phyloP scores from a whole-genome alignment of 1,140 invertebrate genomes.

The Orussus abietinus region DNA sequence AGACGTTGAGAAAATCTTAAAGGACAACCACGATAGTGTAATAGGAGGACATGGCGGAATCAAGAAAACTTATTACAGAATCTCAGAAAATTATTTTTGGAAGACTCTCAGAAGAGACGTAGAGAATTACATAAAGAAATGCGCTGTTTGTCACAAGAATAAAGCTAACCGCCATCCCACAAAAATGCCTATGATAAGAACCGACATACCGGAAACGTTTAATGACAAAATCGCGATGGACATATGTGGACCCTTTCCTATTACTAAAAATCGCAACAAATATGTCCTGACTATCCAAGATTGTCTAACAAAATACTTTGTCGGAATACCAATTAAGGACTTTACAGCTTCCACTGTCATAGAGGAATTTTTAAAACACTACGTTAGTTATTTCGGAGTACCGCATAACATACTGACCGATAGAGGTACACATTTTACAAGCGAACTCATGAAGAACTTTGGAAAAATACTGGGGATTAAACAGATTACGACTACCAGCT shows the following conservation, averaged over 20 bases:
- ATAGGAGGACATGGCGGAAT: constrained; percentile 13
- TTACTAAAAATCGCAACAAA: constrained; percentile 18
- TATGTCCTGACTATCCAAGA: constrained; percentile 32
- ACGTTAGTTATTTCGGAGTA: constrained; percentile 28
- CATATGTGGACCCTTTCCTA: constrained; percentile 6
- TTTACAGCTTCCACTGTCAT: constrained; percentile 22
- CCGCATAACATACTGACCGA: constrained; percentile 27
- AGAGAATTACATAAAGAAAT: constrained; percentile 5
- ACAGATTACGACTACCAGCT: constrained; percentile 24
- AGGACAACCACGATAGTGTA: constrained; percentile 13
- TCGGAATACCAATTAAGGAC: constrained; percentile 17
- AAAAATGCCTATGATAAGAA: neutral
- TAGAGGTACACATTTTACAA: constrained; percentile 26
- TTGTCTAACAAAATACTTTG: constrained; percentile 29
- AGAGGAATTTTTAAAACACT: constrained; percentile 18
- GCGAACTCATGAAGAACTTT: constrained; percentile 23
- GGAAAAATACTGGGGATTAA: constrained; percentile 24
- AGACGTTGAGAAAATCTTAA: constrained; percentile 6
- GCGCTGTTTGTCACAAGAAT: constrained; percentile 2
- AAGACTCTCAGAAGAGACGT: constrained; percentile 1
- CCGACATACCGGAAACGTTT: constrained; percentile 1
- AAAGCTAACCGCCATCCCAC: constrained; percentile 1
- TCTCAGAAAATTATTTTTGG: constrained; percentile 12
- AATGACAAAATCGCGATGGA: constrained; percentile 6
- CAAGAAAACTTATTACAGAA: constrained; percentile 11